Evolutionary conservation across 2,888 invertebrate species (phyloP).

Genomic region (Dusona sp.): DNA sequence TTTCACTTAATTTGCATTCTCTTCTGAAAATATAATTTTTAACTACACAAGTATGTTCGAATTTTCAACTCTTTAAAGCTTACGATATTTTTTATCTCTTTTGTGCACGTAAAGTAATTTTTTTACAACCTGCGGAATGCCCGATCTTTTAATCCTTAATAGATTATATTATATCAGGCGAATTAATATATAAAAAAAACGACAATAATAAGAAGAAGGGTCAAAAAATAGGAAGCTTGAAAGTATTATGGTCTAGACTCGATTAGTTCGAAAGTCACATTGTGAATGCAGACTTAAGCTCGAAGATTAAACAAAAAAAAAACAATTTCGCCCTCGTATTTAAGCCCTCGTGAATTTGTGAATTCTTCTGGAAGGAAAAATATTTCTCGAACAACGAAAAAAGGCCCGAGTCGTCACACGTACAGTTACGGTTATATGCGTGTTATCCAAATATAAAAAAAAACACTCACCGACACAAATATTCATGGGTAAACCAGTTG

Average conservation of each 20-base stretch:
- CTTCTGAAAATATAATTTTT: too few relatives aligned
- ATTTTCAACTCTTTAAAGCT: constrained; percentile 1
- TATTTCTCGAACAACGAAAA: constrained; percentile 48
- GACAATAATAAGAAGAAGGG: constrained; percentile 6
- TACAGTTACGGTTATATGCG: constrained; percentile 5
- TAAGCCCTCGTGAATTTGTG: constrained; percentile 9
- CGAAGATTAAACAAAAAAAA: not conserved
- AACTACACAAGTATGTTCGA: not conserved
- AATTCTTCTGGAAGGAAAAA: constrained; percentile 39
- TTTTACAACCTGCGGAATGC: not conserved
- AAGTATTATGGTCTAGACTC: constrained; percentile 37
- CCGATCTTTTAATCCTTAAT: not conserved
- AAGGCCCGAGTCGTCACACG: constrained; percentile 6
- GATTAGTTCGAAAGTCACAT: constrained; percentile 23
- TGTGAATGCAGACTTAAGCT: constrained; percentile 11
- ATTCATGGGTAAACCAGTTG: constrained; percentile 15
- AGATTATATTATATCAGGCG: not conserved
- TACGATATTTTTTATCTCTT: not conserved
- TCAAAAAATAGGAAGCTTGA: not conserved
- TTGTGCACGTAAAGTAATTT: constrained; percentile 5
- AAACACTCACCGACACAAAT: not conserved
- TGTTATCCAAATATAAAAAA: constrained; percentile 1
- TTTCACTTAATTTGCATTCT: not conserved
- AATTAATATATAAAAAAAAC: not conserved
- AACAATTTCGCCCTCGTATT: constrained; percentile 10